These are phyloP conservation scores for Corythornis madagascariensis DNA, from an alignment of 2,113 vertebrate genomes.

Conservation along the genomic window DNA sequence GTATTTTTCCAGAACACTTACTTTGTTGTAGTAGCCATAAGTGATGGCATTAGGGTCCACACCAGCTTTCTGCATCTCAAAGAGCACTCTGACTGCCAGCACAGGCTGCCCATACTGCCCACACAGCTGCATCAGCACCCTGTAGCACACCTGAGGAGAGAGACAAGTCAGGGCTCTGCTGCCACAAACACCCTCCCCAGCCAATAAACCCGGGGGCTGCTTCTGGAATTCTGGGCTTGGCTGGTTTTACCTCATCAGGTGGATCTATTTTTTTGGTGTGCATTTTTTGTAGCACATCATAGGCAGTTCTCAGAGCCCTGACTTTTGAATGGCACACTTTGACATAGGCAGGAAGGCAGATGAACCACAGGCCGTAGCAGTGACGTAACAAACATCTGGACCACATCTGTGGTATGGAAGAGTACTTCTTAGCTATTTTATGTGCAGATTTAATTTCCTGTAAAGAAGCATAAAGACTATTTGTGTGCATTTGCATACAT, in stretches of 20 bases:
- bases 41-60: slow-evolving; percentile 97
- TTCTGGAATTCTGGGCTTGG: background rate
- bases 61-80: slow-evolving; percentile 98
- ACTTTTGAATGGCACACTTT: slow-evolving; percentile 94
- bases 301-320: slow-evolving; percentile 90
- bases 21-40: slow-evolving; percentile 98
- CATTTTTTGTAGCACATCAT: slow-evolving; percentile 94
- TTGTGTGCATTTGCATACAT: background rate
- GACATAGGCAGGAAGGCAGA: slow-evolving; percentile 93
- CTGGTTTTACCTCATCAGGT: slow-evolving; percentile 88
- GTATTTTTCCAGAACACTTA: background rate
- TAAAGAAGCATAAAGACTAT: background rate
- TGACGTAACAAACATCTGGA: slow-evolving; percentile 94
- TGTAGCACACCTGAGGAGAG: slow-evolving; percentile 90
- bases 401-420: slow-evolving; percentile 98
- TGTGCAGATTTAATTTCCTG: slow-evolving; percentile 97
- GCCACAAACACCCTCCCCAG: background rate
- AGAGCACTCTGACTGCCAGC: slow-evolving; percentile 92
- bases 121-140: slow-evolving; percentile 96
- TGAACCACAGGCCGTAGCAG: slow-evolving; percentile 97
- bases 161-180: background rate
- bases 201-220: accelerated
- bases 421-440: slow-evolving; percentile 92
- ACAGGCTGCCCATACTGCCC: slow-evolving; percentile 97
- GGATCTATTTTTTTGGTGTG: slow-evolving; percentile 94